Evolutionary conservation across 2,797 vertebrate species (phyloP).

Genomic region (Lepilemur ruficaudatus): DNA sequence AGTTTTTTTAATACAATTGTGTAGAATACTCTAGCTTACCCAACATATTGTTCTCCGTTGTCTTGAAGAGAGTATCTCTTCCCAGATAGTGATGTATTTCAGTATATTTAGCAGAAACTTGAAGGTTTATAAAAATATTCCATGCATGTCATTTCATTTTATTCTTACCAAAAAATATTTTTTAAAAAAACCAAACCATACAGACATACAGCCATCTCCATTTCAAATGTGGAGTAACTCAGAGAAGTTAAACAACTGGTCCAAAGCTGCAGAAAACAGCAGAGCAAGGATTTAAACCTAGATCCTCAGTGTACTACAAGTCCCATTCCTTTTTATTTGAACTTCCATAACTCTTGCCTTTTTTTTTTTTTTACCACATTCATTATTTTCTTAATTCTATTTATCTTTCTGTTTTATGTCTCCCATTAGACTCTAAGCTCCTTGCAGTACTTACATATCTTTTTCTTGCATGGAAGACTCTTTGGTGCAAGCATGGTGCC

Average conservation of each 20-base stretch:
- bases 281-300: not conserved
- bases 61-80: not conserved
- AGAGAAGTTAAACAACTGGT: not conserved
- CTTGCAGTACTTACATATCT: not conserved
- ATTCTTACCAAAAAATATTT: not conserved
- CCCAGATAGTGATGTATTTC: not conserved
- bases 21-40: not conserved
- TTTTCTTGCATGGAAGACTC: not conserved
- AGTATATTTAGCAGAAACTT: conserved; percentile 4
- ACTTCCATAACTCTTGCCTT: not conserved
- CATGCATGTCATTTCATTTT: conserved; percentile 8
- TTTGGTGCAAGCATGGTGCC: not conserved
- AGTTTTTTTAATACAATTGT: not conserved
- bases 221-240: not conserved
- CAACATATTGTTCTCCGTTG: not conserved
- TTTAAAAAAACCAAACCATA: not conserved
- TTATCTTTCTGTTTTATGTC: not conserved
- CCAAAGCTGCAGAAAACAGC: not conserved
- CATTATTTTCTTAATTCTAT: not conserved
- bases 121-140: not conserved
- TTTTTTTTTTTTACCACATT: not conserved
- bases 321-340: not conserved
- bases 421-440: not conserved
- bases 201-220: not conserved
- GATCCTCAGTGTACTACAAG: not conserved